These are phyloP conservation scores for Iphiclides podalirius DNA, from an alignment of 2,888 invertebrate genomes.

Conservation along the genomic window DNA sequence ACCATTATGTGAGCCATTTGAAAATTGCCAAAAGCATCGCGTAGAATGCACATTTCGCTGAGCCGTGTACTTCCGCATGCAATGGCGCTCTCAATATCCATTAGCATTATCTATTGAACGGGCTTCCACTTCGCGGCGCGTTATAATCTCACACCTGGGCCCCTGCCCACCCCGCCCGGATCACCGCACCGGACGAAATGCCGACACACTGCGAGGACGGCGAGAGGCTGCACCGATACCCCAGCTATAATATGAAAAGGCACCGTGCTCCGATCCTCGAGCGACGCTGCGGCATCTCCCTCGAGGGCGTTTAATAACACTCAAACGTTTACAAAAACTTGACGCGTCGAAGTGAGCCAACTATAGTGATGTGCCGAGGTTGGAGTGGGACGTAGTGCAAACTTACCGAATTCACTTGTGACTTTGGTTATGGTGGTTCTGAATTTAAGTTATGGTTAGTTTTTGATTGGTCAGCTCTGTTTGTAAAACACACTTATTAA, in stretches of 20 bases:
- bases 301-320: constrained; percentile 5
- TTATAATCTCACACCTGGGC: not conserved
- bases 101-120: too few species aligned
- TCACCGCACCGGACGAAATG: not conserved
- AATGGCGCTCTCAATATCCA: too few species aligned
- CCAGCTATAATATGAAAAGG: constrained; percentile 4
- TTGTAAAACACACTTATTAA: too few species aligned
- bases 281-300: not conserved
- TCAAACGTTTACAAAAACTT: constrained; percentile 6
- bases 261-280: not conserved
- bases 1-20: too few species aligned
- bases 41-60: too few species aligned
- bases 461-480: too few species aligned
- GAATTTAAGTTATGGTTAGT: too few species aligned
- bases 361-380: constrained; percentile 1
- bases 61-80: too few species aligned
- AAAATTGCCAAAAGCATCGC: too few species aligned
- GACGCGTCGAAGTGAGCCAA: constrained; percentile 1
- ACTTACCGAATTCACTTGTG: too few species aligned
- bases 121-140: not conserved
- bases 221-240: constrained; percentile 5
- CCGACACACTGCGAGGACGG: not conserved
- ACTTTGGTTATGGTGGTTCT: too few species aligned
- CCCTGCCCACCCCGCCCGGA: not conserved
- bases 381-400: too few species aligned